phyloP scores from a whole-genome alignment of 2,888 invertebrate species.

The Apamea anceps region DNA sequence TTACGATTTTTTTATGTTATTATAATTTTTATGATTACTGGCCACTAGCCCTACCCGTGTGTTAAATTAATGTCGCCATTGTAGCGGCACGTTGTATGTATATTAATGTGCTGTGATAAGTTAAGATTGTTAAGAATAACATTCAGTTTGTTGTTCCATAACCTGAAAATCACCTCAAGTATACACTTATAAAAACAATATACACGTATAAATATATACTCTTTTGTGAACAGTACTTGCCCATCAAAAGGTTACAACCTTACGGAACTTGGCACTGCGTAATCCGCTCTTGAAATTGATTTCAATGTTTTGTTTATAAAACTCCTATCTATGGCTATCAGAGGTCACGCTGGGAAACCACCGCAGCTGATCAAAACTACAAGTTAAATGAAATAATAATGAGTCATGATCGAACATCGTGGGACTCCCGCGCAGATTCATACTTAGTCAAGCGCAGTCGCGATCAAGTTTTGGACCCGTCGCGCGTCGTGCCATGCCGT shows the following conservation, averaged over 20 bases:
- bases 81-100: too few relatives aligned
- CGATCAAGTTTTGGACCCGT: neutral
- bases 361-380: conserved; percentile 4
- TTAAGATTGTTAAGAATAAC: too few relatives aligned
- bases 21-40: too few relatives aligned
- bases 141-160: neutral
- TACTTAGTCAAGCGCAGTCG: neutral
- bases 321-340: conserved; percentile 15
- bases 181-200: neutral
- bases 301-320: conserved; percentile 37
- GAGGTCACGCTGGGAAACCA: conserved; percentile 21
- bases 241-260: conserved; percentile 23
- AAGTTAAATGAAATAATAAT: conserved; percentile 3
- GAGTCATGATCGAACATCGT: conserved; percentile 19
- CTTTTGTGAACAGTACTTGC: neutral
- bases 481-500: too few relatives aligned
- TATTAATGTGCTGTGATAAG: too few relatives aligned
- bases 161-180: neutral
- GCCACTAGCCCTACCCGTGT: too few relatives aligned
- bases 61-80: too few relatives aligned
- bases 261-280: neutral
- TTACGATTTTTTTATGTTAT: too few relatives aligned
- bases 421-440: conserved; percentile 21
- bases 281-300: conserved; percentile 35
- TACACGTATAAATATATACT: neutral